These are phyloP conservation scores for Hippopotamyrus pictus DNA, from an alignment of 2,797 vertebrate genomes.

Conservation along the genomic window DNA sequence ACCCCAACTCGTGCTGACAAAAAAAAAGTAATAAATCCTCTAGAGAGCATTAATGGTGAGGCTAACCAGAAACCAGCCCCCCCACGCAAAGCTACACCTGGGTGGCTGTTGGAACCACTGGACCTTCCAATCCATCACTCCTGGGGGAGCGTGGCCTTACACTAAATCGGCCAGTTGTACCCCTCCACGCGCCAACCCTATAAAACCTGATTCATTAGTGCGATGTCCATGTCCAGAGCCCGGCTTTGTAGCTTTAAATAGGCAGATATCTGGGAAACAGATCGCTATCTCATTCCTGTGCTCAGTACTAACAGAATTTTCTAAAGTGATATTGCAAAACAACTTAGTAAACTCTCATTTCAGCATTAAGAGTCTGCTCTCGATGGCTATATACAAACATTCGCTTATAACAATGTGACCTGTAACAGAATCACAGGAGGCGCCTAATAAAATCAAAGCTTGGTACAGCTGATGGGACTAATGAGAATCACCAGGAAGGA, in stretches of 20 bases:
- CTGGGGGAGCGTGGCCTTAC: slow-evolving; percentile 45
- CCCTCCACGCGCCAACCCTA: slow-evolving; percentile 18
- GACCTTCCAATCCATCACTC: slow-evolving; percentile 58
- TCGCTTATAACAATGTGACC: not conserved
- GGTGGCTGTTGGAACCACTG: slow-evolving; percentile 56
- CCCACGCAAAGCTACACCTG: slow-evolving; percentile 58
- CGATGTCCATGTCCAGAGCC: not conserved
- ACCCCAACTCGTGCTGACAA: not conserved
- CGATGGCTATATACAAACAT: not conserved
- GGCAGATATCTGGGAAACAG: slow-evolving; percentile 8
- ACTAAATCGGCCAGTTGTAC: slow-evolving; percentile 50
- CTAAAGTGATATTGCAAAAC: slow-evolving; percentile 6
- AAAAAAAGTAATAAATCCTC: not conserved
- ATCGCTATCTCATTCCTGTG: slow-evolving; percentile 3
- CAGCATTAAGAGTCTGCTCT: not conserved
- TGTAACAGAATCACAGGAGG: not conserved
- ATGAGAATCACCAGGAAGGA: not conserved
- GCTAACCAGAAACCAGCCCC: slow-evolving; percentile 12
- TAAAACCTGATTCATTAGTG: slow-evolving; percentile 15
- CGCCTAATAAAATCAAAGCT: not conserved
- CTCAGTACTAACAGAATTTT: slow-evolving; percentile 1
- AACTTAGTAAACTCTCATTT: not conserved
- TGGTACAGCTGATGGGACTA: not conserved
- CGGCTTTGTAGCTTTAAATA: slow-evolving; percentile 11
- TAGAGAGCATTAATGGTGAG: not conserved